A percentile compares a stretch with the other conserved stretches of the same genome.
phyloP scores from a whole-genome alignment of 2,797 vertebrate genomes.

The Jordanella pulchra region DNA sequence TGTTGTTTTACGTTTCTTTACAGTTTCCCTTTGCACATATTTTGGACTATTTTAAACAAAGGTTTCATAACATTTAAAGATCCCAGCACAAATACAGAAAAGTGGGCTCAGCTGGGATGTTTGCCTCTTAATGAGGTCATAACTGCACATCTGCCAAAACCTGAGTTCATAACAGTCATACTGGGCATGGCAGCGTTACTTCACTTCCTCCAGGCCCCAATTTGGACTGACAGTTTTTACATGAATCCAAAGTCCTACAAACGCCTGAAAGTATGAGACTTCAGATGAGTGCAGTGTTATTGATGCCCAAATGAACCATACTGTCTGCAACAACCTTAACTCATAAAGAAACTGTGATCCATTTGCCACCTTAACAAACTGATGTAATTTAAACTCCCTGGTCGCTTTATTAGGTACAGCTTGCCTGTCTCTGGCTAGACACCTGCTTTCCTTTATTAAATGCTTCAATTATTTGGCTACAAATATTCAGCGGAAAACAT shows the following conservation, averaged over 20 bases:
- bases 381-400: neutral
- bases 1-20: constrained; percentile 26
- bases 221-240: constrained; percentile 22
- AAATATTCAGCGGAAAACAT: too few species aligned
- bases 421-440: neutral
- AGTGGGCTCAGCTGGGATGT: constrained; percentile 21
- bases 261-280: constrained; percentile 18
- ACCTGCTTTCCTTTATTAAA: neutral
- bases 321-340: constrained; percentile 1
- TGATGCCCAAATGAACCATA: constrained; percentile 18
- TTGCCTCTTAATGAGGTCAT: constrained; percentile 42
- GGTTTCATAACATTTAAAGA: constrained; percentile 26
- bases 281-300: neutral
- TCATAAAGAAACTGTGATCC: constrained; percentile 2
- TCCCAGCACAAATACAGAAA: constrained; percentile 22
- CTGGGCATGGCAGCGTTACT: constrained; percentile 46
- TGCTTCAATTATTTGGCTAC: neutral
- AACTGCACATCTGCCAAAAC: constrained; percentile 39
- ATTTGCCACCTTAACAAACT: constrained; percentile 5
- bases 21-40: constrained; percentile 12
- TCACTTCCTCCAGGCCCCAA: constrained; percentile 44
- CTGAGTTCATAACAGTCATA: constrained; percentile 39
- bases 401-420: neutral
- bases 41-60: constrained; percentile 36
- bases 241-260: constrained; percentile 19